Evolutionary conservation across 2,888 invertebrate species (phyloP).

Genomic region (Hecatera dysodea): DNA sequence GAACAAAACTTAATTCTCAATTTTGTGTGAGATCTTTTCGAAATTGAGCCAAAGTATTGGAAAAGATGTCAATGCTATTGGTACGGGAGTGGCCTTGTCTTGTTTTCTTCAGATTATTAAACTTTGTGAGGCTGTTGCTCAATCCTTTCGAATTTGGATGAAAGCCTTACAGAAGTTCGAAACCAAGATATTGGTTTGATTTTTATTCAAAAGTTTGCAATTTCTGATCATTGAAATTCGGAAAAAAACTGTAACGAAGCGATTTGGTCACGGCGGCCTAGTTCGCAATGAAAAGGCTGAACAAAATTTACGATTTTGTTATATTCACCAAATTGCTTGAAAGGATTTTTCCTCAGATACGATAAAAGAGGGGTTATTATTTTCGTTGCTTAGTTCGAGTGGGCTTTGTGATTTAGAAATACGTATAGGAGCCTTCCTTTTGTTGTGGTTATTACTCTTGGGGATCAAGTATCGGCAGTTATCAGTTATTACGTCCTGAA

Average conservation of each 20-base stretch:
- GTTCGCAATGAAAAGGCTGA: slow-evolving; percentile 68
- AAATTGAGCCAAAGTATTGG: no score
- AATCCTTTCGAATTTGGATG: slow-evolving; percentile 11
- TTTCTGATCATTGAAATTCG: slow-evolving; percentile 76
- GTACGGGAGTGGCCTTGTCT: background rate
- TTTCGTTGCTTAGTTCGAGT: slow-evolving; percentile 61
- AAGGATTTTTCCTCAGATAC: slow-evolving; percentile 58
- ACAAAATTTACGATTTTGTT: slow-evolving; percentile 71
- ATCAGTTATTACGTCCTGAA: slow-evolving; percentile 55
- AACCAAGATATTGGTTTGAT: slow-evolving; percentile 58
- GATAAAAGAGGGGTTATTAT: slow-evolving; percentile 61
- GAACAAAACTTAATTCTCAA: no score
- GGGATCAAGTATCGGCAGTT: slow-evolving; percentile 57
- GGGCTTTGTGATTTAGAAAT: slow-evolving; percentile 61
- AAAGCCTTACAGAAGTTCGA: slow-evolving; percentile 22
- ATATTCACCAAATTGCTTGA: slow-evolving; percentile 70
- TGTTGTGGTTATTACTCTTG: slow-evolving; percentile 61
- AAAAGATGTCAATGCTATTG: background rate
- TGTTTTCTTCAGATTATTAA: background rate
- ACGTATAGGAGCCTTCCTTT: slow-evolving; percentile 44
- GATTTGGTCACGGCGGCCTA: slow-evolving; percentile 70
- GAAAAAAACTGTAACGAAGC: slow-evolving; percentile 66
- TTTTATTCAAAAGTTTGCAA: slow-evolving; percentile 75
- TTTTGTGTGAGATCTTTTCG: no score
- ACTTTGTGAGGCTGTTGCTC: background rate